Evolutionary conservation across 2,113 vertebrate species (phyloP).

Genomic region (Oreochromis niloticus): DNA sequence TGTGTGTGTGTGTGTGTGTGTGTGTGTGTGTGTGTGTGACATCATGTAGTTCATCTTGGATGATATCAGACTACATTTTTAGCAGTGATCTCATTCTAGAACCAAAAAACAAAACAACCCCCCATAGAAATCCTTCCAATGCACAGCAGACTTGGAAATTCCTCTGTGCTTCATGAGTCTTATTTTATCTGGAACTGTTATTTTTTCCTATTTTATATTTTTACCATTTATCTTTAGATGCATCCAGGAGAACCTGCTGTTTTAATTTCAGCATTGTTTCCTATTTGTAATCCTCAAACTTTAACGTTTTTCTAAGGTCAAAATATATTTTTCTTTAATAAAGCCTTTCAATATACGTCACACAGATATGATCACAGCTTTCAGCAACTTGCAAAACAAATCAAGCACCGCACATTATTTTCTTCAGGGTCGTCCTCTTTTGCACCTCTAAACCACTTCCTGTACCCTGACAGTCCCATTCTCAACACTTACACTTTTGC

Average conservation of each 20-base stretch:
- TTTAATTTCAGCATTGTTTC: background rate
- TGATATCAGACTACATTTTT: conserved; percentile 49
- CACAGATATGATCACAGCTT: background rate
- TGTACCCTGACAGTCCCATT: background rate
- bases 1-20: background rate
- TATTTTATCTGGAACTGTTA: background rate
- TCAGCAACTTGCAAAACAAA: background rate
- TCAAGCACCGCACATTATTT: background rate
- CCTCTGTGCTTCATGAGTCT: background rate
- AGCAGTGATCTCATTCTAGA: conserved; percentile 19
- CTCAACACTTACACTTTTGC: background rate
- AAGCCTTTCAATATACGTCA: background rate
- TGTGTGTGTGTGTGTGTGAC: background rate
- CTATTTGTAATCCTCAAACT: background rate
- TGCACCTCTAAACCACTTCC: background rate
- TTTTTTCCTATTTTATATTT: background rate
- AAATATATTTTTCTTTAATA: background rate
- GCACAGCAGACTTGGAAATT: background rate
- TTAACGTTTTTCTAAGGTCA: background rate
- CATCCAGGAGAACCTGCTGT: background rate
- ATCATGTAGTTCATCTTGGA: background rate
- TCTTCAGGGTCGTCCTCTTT: background rate
- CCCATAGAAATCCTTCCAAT: background rate
- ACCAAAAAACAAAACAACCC: background rate
- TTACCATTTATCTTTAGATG: background rate